Conservation (phyloP, 2,113 vertebrate species). For the Synchiropus splendidus region DNA sequence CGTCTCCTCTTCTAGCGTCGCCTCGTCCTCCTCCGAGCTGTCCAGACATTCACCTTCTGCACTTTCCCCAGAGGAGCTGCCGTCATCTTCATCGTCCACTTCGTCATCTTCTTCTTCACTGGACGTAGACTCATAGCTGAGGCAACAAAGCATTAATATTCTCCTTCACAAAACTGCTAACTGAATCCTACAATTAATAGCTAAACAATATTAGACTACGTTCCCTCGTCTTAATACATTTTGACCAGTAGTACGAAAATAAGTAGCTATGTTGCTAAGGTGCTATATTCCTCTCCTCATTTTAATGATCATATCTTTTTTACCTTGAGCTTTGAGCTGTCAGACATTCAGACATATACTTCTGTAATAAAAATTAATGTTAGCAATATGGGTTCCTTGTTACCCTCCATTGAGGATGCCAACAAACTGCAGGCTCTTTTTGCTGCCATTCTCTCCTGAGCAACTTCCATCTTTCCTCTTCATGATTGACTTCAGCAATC, state of each 20-base stretch:
- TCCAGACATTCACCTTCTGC: slow-evolving; percentile 59
- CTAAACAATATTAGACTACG: not conserved
- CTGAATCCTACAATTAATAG: too few relatives aligned
- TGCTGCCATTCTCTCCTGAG: slow-evolving; percentile 60
- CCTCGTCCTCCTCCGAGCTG: slow-evolving; percentile 71
- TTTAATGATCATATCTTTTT: too few relatives aligned
- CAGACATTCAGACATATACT: too few relatives aligned
- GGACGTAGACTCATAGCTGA: slow-evolving; percentile 88
- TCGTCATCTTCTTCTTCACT: slow-evolving; percentile 74
- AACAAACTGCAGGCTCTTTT: slow-evolving; percentile 93
- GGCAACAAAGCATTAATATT: too few relatives aligned
- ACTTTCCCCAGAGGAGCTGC: slow-evolving; percentile 66
- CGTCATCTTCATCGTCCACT: slow-evolving; percentile 59
- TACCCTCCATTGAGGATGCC: slow-evolving; percentile 92
- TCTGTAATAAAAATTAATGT: too few relatives aligned
- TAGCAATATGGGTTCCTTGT: too few relatives aligned
- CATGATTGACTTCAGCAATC: slow-evolving; percentile 91
- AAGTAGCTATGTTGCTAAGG: too few relatives aligned
- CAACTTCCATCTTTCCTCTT: slow-evolving; percentile 77
- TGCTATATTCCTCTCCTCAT: too few relatives aligned
- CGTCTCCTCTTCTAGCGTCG: slow-evolving; percentile 58
- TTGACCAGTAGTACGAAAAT: too few relatives aligned
- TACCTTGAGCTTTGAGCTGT: too few relatives aligned
- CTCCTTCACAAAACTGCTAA: too few relatives aligned
- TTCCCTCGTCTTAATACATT: not conserved